Evolutionary conservation across 2,113 vertebrate genomes (phyloP).

Genomic region (Choloepus hoffmanni): DNA sequence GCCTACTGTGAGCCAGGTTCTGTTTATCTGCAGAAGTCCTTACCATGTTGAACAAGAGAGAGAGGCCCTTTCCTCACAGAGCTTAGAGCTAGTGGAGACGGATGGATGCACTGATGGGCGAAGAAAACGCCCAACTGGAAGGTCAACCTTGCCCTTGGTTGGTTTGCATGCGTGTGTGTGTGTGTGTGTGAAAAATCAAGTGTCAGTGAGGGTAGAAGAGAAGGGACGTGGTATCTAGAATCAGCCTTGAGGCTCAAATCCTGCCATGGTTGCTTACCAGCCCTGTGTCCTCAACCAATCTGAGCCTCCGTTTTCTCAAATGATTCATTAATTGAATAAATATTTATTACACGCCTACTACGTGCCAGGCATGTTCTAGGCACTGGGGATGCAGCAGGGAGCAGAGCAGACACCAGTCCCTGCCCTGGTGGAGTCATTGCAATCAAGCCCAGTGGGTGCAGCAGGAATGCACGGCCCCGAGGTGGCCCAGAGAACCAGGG

Average conservation of each 20-base stretch:
- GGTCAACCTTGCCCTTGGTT: background rate
- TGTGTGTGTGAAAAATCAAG: background rate
- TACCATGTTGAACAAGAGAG: background rate
- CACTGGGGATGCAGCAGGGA: background rate
- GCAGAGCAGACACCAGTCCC: background rate
- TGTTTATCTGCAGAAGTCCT: background rate
- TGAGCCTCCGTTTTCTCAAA: background rate
- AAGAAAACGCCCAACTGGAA: background rate
- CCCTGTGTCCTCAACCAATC: accelerated
- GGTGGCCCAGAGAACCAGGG: too few species aligned
- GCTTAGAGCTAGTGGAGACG: background rate
- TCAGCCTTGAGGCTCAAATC: background rate
- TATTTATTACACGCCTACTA: background rate
- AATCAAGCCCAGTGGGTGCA: background rate
- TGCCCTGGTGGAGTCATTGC: background rate
- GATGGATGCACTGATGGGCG: background rate
- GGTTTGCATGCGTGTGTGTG: background rate
- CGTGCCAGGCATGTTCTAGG: background rate
- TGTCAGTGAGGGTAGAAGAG: background rate
- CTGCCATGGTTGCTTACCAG: background rate
- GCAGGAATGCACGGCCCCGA: background rate
- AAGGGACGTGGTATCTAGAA: background rate
- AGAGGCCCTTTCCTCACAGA: background rate
- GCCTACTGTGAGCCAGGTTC: background rate
- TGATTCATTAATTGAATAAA: background rate